Evolutionary conservation across 1,140 invertebrate species (phyloP).

Genomic region (Asbolus verrucosus): DNA sequence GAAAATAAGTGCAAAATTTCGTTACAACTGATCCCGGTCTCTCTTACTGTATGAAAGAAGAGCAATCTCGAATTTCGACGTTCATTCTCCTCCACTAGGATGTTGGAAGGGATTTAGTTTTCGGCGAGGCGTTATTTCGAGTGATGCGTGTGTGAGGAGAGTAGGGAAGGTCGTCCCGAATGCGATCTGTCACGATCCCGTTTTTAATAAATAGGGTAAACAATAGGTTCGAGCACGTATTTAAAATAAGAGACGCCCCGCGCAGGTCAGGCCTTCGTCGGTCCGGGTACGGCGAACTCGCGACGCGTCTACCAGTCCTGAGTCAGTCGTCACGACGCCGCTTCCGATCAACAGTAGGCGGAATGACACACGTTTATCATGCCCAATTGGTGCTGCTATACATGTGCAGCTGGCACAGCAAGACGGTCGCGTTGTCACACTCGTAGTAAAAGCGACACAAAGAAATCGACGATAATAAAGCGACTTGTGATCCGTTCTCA

Average conservation of each 20-base stretch:
- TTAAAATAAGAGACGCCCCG: slow-evolving; percentile 41
- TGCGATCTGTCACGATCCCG: slow-evolving; percentile 28
- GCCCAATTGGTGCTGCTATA: slow-evolving; percentile 44
- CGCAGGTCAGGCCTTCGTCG: slow-evolving; percentile 45
- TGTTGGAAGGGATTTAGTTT: too few species aligned
- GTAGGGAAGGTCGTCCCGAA: slow-evolving; percentile 4
- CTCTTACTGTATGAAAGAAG: too few species aligned
- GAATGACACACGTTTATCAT: slow-evolving; percentile 49
- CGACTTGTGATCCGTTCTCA: slow-evolving; percentile 42
- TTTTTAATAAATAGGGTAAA: slow-evolving; percentile 41
- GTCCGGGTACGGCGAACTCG: slow-evolving; percentile 47
- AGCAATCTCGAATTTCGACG: too few species aligned
- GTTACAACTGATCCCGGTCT: too few species aligned
- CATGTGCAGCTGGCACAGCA: slow-evolving; percentile 44
- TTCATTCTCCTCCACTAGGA: too few species aligned
- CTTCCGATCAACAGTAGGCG: slow-evolving; percentile 37
- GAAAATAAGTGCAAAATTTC: too few species aligned
- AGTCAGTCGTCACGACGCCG: slow-evolving; percentile 50
- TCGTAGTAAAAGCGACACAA: slow-evolving; percentile 20
- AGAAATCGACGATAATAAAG: slow-evolving; percentile 32
- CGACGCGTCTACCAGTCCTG: slow-evolving; percentile 30
- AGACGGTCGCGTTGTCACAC: slow-evolving; percentile 26
- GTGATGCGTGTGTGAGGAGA: background rate
- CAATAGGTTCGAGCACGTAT: slow-evolving; percentile 44
- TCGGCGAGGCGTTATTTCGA: too few species aligned